A percentile compares a stretch with the other conserved stretches of the same genome.
These are phyloP conservation scores for Trididemnum clinides DNA, from an alignment of 23 tunicate genomes.

Conservation along the genomic window DNA sequence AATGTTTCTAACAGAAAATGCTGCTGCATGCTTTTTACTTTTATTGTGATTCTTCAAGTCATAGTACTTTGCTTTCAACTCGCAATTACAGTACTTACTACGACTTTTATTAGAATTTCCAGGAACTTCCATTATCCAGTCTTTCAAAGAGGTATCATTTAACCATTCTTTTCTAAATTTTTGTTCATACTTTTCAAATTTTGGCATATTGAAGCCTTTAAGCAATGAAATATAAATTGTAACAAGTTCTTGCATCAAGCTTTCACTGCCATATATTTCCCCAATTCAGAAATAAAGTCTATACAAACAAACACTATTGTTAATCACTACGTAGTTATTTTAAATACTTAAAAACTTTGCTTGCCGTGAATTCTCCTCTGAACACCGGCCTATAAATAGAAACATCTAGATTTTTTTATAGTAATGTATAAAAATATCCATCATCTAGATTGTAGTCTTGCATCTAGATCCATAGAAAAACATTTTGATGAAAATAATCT, in stretches of 20 bases:
- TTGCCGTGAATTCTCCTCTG: not conserved
- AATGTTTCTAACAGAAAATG: not conserved
- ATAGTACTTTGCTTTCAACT: not conserved
- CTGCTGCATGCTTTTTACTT: not conserved
- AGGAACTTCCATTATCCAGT: not conserved
- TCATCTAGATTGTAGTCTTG: not conserved
- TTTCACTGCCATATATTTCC: not conserved
- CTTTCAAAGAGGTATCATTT: not conserved
- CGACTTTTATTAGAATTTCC: not conserved
- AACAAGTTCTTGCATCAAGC: no score
- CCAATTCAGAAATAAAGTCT: not conserved
- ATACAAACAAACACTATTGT: not conserved
- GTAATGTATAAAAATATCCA: not conserved
- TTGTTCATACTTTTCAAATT: not conserved
- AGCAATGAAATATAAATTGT: not conserved
- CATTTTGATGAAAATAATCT: no score
- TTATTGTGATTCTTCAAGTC: not conserved
- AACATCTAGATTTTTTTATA: not conserved
- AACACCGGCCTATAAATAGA: not conserved
- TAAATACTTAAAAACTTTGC: not conserved
- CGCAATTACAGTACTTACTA: not conserved
- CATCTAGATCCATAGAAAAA: not conserved
- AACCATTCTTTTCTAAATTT: conserved; percentile 10
- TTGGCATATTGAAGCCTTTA: not conserved
- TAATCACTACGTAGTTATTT: not conserved